Percentiles rank a stretch among this genome's conserved stretches.
phyloP scores from a whole-genome alignment of 2,113 vertebrate genomes.

The Aegithalos caudatus region DNA sequence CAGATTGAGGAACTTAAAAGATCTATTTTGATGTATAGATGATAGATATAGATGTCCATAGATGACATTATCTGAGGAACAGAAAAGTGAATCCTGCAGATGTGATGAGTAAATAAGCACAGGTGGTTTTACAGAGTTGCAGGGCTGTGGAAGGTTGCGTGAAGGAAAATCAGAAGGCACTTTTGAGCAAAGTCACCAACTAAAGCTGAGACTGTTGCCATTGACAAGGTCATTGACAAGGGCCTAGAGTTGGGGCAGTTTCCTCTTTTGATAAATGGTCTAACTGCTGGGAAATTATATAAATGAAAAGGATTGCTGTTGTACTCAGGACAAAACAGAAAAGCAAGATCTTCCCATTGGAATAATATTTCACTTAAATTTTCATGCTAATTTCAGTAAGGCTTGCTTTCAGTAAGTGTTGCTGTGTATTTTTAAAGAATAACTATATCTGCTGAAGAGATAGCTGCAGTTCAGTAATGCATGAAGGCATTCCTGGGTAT shows the following conservation, averaged over 20 bases:
- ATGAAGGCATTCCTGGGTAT: neutral
- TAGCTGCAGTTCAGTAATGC: neutral
- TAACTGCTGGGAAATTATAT: neutral
- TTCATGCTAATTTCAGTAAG: neutral
- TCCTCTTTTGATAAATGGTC: neutral
- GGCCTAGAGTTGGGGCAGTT: neutral
- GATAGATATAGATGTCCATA: neutral
- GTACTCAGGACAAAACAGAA: neutral
- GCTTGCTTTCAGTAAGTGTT: neutral
- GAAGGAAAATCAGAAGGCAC: neutral
- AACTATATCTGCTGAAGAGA: neutral
- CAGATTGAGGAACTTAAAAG: neutral
- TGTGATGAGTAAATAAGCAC: neutral
- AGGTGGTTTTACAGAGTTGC: neutral
- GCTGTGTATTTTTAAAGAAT: neutral
- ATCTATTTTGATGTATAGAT: neutral
- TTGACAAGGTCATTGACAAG: neutral
- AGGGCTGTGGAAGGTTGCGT: neutral
- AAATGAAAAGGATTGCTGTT: neutral
- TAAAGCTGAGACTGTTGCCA: neutral
- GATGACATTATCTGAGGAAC: neutral
- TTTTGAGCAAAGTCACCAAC: neutral
- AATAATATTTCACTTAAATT: neutral
- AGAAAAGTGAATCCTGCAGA: neutral
- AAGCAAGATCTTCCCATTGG: neutral